Evolutionary conservation across 2,888 invertebrate genomes (phyloP), one percentile per base, ranked within the genome.

Genomic region (Luperina testacea): DNA sequence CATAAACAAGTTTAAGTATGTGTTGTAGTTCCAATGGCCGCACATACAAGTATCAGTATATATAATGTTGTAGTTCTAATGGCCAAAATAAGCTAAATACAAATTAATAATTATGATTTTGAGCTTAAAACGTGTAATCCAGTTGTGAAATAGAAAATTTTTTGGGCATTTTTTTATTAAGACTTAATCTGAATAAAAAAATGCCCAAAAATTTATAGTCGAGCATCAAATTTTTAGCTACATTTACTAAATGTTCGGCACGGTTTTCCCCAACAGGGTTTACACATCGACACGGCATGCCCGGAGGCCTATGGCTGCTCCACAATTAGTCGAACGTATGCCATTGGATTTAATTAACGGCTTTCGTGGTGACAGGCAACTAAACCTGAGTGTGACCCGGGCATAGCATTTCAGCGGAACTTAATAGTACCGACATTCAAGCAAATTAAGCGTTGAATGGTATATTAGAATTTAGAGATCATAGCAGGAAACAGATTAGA

Each of bases 301-400:
- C 65, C 27, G 32, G 17, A 70, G 65, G 85, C 70, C 76, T 85
- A 64, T 76, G 61, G 77, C 70, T 57, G 72, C 51, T 63, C 42
- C 77, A 83, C 85, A 85, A 85, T 83, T 81, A 83, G 85, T 71
- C 72, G 73, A 73, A 81, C 85, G 70, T 73, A 85, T 67, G 73
- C 86, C 65, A 71, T 77, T 42, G 73, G 82, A 81, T 77, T 83
- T 74, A 83, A 85, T 85, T 82, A 85, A 81, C 77, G 65, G 70
- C 69, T 51, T 72, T 71, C 65, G 75, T 75, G 51, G 79, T 83
- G 75, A 78, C 83, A 73, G 64, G 73, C 38, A 74, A 65, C 64
- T 71, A 81, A 70, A 82, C 63, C 64, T 32, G 57, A 69, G 53
- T 63, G 24, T 79, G 67, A 64, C 24, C 85, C 4, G 42, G 42